phyloP scores from a whole-genome alignment of 2,888 invertebrate species.

The Sinohyriopsis cumingii region DNA sequence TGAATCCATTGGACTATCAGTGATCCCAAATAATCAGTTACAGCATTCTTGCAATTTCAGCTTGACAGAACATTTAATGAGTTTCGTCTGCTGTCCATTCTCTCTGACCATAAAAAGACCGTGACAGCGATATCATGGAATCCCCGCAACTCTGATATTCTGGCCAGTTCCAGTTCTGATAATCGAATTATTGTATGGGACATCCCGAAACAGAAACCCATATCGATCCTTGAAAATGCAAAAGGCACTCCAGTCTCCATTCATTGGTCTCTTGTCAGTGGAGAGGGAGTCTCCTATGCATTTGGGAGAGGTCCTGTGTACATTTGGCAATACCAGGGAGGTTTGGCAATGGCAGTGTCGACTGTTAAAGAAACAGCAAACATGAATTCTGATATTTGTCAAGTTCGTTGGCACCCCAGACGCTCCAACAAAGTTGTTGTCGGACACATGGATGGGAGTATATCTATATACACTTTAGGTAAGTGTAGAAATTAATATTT shows the following conservation, averaged over 20 bases:
- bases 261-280: conserved; percentile 66
- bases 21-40: no score
- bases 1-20: no score
- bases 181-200: conserved; percentile 70
- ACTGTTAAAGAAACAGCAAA: conserved; percentile 56
- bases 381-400: conserved; percentile 57
- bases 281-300: conserved; percentile 57
- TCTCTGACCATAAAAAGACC: conserved; percentile 72
- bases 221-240: conserved; percentile 60
- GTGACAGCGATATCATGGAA: conserved; percentile 72
- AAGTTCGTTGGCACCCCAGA: conserved; percentile 68
- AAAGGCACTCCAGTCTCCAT: conserved; percentile 58
- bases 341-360: conserved; percentile 18
- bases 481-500: conserved; percentile 7
- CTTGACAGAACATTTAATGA: conserved; percentile 67
- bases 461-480: conserved; percentile 68
- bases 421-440: conserved; percentile 64
- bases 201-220: conserved; percentile 63
- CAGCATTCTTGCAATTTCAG: conserved; percentile 43
- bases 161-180: conserved; percentile 70
- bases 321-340: conserved; percentile 64
- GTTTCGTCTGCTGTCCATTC: conserved; percentile 71
- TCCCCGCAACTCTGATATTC: conserved; percentile 65
- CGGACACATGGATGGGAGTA: conserved; percentile 70
- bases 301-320: conserved; percentile 63